phyloP scores from a whole-genome alignment of 2,888 invertebrate genomes.

The Pollenia angustigena region DNA sequence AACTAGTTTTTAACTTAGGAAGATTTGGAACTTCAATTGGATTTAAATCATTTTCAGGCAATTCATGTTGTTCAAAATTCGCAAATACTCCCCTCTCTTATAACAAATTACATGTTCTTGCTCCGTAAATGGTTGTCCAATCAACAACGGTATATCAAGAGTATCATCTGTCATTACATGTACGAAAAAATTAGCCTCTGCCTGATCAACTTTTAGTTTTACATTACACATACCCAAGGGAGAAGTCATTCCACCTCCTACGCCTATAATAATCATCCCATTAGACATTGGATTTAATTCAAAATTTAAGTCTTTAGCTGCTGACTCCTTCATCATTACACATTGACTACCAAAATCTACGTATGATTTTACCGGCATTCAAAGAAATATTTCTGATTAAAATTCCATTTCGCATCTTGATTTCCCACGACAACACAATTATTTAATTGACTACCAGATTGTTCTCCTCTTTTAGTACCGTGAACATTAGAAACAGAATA shows the following conservation, averaged over 20 bases:
- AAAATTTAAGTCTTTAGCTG: too few species aligned
- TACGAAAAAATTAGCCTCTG: background rate
- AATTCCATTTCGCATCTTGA: background rate
- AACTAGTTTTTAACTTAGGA: background rate
- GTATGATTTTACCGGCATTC: conserved; percentile 19
- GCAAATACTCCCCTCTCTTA: conserved; percentile 17
- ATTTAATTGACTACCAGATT: too few species aligned
- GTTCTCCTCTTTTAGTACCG: too few species aligned
- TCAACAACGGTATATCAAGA: conserved; percentile 36
- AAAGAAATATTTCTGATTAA: conserved; percentile 37
- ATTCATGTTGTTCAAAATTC: conserved; percentile 18
- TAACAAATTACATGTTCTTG: conserved; percentile 14
- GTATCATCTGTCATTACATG: conserved; percentile 8
- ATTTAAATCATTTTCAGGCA: conserved; percentile 27
- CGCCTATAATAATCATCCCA: too few species aligned
- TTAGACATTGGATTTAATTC: too few species aligned
- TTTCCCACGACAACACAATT: too few species aligned
- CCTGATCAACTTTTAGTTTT: too few species aligned
- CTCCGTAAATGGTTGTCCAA: too few species aligned
- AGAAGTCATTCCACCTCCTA: too few species aligned
- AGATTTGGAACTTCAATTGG: conserved; percentile 10
- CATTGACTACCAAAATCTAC: conserved; percentile 46
- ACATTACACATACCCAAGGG: too few species aligned
- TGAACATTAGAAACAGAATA: too few species aligned
- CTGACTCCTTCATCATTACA: background rate